A percentile compares a stretch with the other conserved stretches of the same genome.
phyloP scores from a whole-genome alignment of 2,113 vertebrate species.

The Conger conger region DNA sequence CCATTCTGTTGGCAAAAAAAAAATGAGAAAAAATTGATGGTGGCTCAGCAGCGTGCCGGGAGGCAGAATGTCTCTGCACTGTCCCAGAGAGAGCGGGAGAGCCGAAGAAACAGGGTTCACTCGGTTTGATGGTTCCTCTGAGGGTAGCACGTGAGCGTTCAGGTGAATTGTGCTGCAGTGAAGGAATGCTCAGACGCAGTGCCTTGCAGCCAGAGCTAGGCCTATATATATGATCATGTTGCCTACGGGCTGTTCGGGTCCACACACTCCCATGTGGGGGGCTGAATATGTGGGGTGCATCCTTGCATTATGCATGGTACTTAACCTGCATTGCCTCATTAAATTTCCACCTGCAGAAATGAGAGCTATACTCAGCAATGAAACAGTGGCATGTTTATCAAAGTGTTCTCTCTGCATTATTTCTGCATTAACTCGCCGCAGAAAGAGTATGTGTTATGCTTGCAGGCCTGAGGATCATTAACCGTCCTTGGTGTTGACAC shows the following conservation, averaged over 20 bases:
- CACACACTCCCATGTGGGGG: background rate
- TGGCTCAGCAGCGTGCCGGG: no score
- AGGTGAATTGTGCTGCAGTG: background rate
- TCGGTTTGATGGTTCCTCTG: background rate
- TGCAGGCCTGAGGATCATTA: slow-evolving; percentile 17
- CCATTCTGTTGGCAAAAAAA: no score
- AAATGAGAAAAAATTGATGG: no score
- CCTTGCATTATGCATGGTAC: background rate
- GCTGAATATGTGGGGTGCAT: background rate
- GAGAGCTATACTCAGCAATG: background rate
- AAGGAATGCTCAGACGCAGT: background rate
- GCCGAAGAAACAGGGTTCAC: no score
- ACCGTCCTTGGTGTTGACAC: slow-evolving; percentile 19
- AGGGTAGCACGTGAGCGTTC: background rate
- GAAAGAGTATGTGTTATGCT: background rate
- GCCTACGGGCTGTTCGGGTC: background rate
- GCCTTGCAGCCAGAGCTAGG: background rate
- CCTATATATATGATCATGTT: background rate
- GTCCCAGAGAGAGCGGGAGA: background rate
- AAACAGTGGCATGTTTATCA: background rate
- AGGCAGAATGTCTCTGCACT: background rate
- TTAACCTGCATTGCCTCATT: background rate
- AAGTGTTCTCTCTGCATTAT: background rate
- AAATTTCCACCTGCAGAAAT: background rate
- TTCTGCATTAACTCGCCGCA: background rate